These are phyloP conservation scores for Limnephilus rhombicus DNA, from an alignment of 2,888 invertebrate genomes.

Conservation along the genomic window DNA sequence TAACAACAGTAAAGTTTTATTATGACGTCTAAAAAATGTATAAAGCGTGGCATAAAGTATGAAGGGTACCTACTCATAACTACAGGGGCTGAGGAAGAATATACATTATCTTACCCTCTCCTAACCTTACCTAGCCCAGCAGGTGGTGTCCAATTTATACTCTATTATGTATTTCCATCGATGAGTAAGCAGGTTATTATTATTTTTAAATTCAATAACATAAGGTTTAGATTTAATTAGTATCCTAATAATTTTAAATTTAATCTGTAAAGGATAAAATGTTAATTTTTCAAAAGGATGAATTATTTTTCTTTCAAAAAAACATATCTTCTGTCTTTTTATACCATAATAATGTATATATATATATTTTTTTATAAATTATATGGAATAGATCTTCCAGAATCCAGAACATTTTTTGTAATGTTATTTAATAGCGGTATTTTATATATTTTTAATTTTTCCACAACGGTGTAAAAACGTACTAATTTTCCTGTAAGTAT, in stretches of 20 bases:
- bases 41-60: not conserved
- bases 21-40: constrained; percentile 30
- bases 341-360: too few relatives aligned
- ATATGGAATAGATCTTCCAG: too few relatives aligned
- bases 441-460: too few relatives aligned
- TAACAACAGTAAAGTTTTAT: constrained; percentile 13
- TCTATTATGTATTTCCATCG: not conserved
- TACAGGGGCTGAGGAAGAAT: not conserved
- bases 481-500: too few relatives aligned
- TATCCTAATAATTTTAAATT: not conserved
- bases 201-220: not conserved
- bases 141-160: not conserved
- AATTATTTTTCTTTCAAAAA: too few relatives aligned
- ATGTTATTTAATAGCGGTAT: too few relatives aligned
- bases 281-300: too few relatives aligned
- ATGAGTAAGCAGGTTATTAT: not conserved
- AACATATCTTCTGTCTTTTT: too few relatives aligned
- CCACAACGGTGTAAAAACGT: too few relatives aligned
- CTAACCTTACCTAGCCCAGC: not conserved
- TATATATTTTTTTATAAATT: too few relatives aligned
- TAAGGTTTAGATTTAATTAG: not conserved
- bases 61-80: not conserved
- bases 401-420: too few relatives aligned
- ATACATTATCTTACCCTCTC: not conserved
- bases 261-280: not conserved